These are phyloP conservation scores for Zonitis immaculata DNA, from an alignment of 2,888 invertebrate species.

Conservation along the genomic window DNA sequence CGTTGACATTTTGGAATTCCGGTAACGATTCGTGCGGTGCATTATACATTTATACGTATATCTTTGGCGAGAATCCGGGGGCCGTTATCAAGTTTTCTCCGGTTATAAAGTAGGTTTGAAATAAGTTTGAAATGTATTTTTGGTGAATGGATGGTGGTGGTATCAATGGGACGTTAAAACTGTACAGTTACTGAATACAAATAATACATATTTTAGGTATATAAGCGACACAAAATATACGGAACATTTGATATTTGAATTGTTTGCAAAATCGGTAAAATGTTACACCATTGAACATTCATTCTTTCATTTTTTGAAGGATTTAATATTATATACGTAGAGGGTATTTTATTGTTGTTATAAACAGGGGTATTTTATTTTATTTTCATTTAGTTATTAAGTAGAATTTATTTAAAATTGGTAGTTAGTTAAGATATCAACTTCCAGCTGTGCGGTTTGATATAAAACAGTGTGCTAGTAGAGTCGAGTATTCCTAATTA, in stretches of 20 bases:
- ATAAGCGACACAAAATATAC: too few species aligned
- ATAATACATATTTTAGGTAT: slow-evolving; percentile 42
- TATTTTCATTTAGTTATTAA: too few species aligned
- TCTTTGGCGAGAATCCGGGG: slow-evolving; percentile 21
- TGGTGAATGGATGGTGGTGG: slow-evolving; percentile 38
- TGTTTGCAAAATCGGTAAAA: slow-evolving; percentile 33
- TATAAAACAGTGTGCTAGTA: slow-evolving; percentile 34
- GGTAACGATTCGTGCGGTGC: slow-evolving; percentile 14
- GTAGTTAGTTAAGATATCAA: slow-evolving; percentile 36
- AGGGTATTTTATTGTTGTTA: too few species aligned
- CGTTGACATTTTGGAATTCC: slow-evolving; percentile 4
- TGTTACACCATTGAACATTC: slow-evolving; percentile 38
- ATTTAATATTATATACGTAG: too few species aligned
- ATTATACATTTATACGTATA: slow-evolving; percentile 26
- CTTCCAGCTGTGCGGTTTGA: slow-evolving; percentile 32
- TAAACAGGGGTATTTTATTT: too few species aligned
- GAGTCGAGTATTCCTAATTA: slow-evolving; percentile 36
- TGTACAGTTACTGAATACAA: slow-evolving; percentile 44
- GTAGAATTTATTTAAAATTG: neutral
- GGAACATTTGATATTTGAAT: too few species aligned
- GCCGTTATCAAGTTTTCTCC: slow-evolving; percentile 38
- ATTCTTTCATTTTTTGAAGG: too few species aligned
- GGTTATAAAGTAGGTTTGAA: slow-evolving; percentile 39
- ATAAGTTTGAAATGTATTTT: too few species aligned
- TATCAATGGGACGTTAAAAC: slow-evolving; percentile 43